These are phyloP conservation scores for Stictocephala bisonia DNA, from an alignment of 2,888 invertebrate genomes.

Conservation along the genomic window DNA sequence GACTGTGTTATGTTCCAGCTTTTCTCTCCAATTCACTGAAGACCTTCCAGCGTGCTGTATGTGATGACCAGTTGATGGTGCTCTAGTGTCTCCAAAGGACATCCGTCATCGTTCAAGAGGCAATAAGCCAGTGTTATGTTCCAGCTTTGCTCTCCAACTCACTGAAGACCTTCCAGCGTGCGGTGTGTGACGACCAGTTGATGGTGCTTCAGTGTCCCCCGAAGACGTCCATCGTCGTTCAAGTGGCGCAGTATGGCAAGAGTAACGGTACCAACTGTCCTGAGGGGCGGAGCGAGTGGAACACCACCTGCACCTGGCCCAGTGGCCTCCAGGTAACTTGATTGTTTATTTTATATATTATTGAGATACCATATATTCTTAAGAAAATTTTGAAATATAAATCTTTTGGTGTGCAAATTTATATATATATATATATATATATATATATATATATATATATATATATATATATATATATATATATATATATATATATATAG, in stretches of 20 bases:
- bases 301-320: slow-evolving; percentile 76
- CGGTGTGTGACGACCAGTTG: slow-evolving; percentile 91
- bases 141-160: slow-evolving; percentile 91
- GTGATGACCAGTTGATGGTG: too few relatives aligned
- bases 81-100: slow-evolving; percentile 18
- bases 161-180: slow-evolving; percentile 89
- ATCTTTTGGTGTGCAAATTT: too few relatives aligned
- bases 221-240: slow-evolving; percentile 91
- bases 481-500: too few relatives aligned
- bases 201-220: slow-evolving; percentile 89
- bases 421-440: too few relatives aligned
- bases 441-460: too few relatives aligned
- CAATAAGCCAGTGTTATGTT: too few relatives aligned
- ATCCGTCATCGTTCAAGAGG: too few relatives aligned
- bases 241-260: slow-evolving; percentile 90
- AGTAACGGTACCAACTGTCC: slow-evolving; percentile 58
- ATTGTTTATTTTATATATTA: too few relatives aligned
- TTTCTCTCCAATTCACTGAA: not conserved
- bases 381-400: too few relatives aligned
- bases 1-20: too few relatives aligned
- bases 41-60: not conserved
- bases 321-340: slow-evolving; percentile 80
- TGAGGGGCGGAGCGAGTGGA: slow-evolving; percentile 57
- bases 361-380: too few relatives aligned
- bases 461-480: too few relatives aligned